Evolutionary conservation across 2,888 invertebrate species (phyloP), one percentile per base, ranked within the genome.

Genomic region (Bruchidius siliquastri): DNA sequence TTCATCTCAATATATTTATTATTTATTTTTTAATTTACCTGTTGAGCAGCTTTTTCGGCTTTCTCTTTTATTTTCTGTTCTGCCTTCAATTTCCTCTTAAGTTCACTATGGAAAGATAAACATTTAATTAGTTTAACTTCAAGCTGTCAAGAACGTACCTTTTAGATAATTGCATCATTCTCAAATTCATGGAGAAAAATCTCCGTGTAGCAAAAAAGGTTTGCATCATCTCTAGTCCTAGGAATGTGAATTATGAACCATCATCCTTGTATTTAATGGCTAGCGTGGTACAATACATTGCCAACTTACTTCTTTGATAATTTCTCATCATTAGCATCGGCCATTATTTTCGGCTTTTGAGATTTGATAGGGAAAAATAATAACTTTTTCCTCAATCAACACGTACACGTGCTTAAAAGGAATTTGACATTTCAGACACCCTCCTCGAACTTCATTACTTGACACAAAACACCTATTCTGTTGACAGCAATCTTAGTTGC

Each of bases 1-100:
- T 26, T 8, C 8, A 2, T 4, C 26, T 26, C 26, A 26, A 26
- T 26, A 4, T 26, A 26, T 8, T 26, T 26, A 26, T 4, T 4
- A 26, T 26, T 4, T 26, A 26, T 2, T n/a, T n/a, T n/a, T 4
- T 26, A 26, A 26, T 49, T 49, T 49, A 49, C 49, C 71, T 84
- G 81, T 22, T 86, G 79, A 21, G 85, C 79, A 74, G 73, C 87
- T 78, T 89, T 89, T 13, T 85, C 80, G 13, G 88, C 89, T 84
- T 97, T 97, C 82, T 98, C 96, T 85, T 96, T 94, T 18, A 94
- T 92, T 85, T 98, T 98, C 86, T 97, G 94, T 84, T 97, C 96
- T 10, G 95, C 94, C 87, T 98, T 99, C 74, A 94, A 84, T 18
- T 96, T 91, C 75, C 98, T 90, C 88, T 99, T 99, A 80, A 95